phyloP scores from a whole-genome alignment of 2,888 invertebrate genomes.

The Cantharis rustica region DNA sequence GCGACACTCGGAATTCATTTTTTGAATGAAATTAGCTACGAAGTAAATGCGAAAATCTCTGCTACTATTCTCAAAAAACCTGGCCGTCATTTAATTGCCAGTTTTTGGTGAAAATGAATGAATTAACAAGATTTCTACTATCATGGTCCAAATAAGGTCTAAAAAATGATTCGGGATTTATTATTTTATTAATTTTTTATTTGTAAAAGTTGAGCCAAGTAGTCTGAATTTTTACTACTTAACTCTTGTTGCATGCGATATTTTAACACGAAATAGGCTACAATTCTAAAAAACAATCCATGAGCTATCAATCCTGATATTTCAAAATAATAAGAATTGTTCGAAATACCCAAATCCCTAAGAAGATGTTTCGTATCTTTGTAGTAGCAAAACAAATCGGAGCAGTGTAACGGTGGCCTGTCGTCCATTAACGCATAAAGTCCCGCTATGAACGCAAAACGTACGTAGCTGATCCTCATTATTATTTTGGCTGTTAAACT shows the following conservation, averaged over 20 bases:
- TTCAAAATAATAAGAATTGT: neutral
- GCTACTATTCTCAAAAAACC: no score
- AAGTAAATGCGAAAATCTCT: no score
- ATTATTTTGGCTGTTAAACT: neutral
- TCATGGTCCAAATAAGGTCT: no score
- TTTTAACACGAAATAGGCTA: neutral
- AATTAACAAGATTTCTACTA: no score
- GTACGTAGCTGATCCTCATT: neutral
- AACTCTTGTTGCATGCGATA: neutral
- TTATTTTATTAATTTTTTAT: neutral
- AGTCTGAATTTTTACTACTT: neutral
- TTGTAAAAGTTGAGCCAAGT: neutral
- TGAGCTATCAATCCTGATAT: neutral
- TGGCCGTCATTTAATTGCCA: no score
- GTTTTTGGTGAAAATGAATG: no score
- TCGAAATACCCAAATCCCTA: neutral
- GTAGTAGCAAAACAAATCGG: neutral
- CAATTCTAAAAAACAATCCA: neutral
- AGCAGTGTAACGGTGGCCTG: neutral
- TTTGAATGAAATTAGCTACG: no score
- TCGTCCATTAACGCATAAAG: neutral
- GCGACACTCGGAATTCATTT: no score
- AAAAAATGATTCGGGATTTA: no score
- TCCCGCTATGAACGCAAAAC: neutral
- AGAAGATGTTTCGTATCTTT: neutral